phyloP scores from a whole-genome alignment of 2,888 invertebrate species.

The Coleophora flavipennella region DNA sequence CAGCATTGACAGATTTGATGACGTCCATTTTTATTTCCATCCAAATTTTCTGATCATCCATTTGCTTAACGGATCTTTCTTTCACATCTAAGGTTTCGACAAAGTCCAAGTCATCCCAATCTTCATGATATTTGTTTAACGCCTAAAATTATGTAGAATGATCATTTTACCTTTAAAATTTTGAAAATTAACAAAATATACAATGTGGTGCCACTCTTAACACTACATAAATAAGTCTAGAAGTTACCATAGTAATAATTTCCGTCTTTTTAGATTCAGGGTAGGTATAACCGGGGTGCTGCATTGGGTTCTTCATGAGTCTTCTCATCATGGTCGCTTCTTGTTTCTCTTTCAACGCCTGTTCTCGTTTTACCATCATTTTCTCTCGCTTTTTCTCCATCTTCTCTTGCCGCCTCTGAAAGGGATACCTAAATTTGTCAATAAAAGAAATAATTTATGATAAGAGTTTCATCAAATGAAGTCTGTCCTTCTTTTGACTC shows the following conservation, averaged over 20 bases:
- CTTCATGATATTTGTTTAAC: slow-evolving; percentile 23
- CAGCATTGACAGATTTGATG: slow-evolving; percentile 26
- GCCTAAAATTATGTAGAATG: too few relatives aligned
- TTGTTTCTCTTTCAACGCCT: slow-evolving; percentile 26
- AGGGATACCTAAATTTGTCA: too few relatives aligned
- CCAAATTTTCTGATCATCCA: slow-evolving; percentile 27
- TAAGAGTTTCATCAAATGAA: too few relatives aligned
- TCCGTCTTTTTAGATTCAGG: slow-evolving; percentile 28
- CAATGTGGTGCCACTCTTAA: too few relatives aligned
- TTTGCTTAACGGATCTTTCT: slow-evolving; percentile 25
- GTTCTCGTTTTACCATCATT: slow-evolving; percentile 26
- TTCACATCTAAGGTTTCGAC: slow-evolving; percentile 29
- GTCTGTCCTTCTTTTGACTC: too few relatives aligned
- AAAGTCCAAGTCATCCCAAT: slow-evolving; percentile 38
- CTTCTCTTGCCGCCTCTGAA: slow-evolving; percentile 24
- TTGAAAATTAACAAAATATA: too few relatives aligned
- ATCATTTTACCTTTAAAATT: too few relatives aligned
- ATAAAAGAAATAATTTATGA: too few relatives aligned
- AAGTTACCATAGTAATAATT: not conserved
- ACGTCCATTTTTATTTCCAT: slow-evolving; percentile 34
- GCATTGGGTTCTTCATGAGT: slow-evolving; percentile 46
- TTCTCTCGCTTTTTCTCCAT: slow-evolving; percentile 30
- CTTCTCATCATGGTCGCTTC: slow-evolving; percentile 36
- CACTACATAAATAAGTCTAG: too few relatives aligned
- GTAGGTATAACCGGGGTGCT: slow-evolving; percentile 47